A percentile compares a stretch with the other conserved stretches of the same genome.
Evolutionary conservation across 2,113 vertebrate species (phyloP).

Genomic region (Grus americana): DNA sequence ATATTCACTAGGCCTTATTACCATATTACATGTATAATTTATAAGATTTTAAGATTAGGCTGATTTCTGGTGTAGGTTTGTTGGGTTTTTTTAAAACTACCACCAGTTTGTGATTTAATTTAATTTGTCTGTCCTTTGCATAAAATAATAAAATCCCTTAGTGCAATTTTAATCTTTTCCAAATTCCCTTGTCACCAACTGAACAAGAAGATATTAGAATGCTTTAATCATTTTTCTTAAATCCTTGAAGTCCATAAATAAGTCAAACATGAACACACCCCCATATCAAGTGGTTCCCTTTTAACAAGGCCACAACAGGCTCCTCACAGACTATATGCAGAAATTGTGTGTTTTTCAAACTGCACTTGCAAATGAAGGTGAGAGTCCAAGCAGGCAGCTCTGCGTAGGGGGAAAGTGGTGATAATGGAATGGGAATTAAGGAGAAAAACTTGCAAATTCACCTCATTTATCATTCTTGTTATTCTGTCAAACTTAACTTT

Average conservation of each 20-base stretch:
- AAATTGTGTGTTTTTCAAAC: not conserved
- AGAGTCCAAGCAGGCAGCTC: not conserved
- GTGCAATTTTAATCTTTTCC: not conserved
- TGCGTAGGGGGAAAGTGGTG: not conserved
- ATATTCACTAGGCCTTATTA: not conserved
- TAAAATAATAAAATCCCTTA: not conserved
- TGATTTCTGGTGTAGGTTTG: not conserved
- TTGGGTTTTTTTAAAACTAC: not conserved
- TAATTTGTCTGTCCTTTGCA: not conserved
- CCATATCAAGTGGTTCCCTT: not conserved
- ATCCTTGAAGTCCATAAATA: not conserved
- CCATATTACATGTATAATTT: slow-evolving; percentile 7
- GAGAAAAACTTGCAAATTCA: not conserved
- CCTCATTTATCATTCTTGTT: not conserved
- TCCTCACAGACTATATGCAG: not conserved
- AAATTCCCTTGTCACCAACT: not conserved
- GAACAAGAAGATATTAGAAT: not conserved
- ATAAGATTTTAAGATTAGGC: slow-evolving; percentile 9
- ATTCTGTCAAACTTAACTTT: not conserved
- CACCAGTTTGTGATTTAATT: not conserved
- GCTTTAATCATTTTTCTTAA: not conserved
- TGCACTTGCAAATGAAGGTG: not conserved
- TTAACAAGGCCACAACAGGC: not conserved
- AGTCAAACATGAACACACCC: not conserved
- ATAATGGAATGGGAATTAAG: not conserved